phyloP scores from a whole-genome alignment of 2,888 invertebrate genomes.

The Melangyna quadrimaculata region DNA sequence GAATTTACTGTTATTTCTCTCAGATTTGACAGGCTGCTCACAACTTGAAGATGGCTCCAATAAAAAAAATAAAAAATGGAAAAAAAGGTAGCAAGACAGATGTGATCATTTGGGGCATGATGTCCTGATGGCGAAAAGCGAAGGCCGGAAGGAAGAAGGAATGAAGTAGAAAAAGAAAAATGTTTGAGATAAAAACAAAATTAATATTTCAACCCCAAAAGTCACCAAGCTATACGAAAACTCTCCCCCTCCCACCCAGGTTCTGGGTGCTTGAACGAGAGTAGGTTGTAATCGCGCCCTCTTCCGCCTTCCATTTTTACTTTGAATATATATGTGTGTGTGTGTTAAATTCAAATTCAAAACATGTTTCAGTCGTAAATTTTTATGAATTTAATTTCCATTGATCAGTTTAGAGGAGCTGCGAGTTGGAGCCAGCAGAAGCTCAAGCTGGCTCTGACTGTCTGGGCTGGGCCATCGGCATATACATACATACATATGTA shows the following conservation, averaged over 20 bases:
- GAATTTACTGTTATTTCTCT: constrained; percentile 63
- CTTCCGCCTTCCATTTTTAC: neutral
- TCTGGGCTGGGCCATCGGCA: neutral
- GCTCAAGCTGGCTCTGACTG: neutral
- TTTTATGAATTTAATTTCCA: constrained; percentile 71
- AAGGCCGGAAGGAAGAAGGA: neutral
- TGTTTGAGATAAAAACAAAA: constrained; percentile 42
- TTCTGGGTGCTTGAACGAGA: neutral
- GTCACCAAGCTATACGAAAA: constrained; percentile 6
- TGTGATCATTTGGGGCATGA: constrained; percentile 34
- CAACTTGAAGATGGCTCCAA: constrained; percentile 28
- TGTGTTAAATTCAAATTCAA: constrained; percentile 66
- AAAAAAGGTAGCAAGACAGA: constrained; percentile 51
- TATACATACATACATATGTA: no score
- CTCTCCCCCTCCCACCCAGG: neutral
- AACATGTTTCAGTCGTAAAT: constrained; percentile 68
- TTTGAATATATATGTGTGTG: neutral
- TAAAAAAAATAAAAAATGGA: no score
- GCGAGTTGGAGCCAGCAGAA: constrained; percentile 3
- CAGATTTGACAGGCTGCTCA: constrained; percentile 58
- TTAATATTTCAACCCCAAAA: constrained; percentile 63
- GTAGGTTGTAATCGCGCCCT: neutral
- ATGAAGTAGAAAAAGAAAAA: constrained; percentile 3
- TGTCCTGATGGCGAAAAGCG: constrained; percentile 3
- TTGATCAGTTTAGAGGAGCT: constrained; percentile 47